Evolutionary conservation across 2,797 vertebrate species (phyloP), one percentile per base, ranked within the genome.

Genomic region (Tadarida brasiliensis): DNA sequence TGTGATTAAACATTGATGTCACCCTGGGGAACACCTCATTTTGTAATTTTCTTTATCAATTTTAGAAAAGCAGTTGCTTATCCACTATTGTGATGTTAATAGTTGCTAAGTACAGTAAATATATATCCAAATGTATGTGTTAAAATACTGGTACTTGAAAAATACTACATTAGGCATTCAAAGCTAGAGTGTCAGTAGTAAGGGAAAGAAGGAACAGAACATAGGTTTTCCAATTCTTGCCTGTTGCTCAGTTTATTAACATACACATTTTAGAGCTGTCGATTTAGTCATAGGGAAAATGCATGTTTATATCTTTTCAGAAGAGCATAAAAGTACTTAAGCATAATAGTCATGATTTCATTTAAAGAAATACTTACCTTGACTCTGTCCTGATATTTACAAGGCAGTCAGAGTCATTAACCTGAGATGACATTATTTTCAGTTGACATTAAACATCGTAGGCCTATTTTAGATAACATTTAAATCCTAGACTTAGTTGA

Each of bases 401-500:
- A 85, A 90, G 22, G 33, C 24, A 81, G 59, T 73, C 49, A 81
- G 19, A 90, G 49, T 47, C n/a, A 85, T 95, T 96, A 94, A 89
- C 80, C 70, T 87, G 30, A 93, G 44, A 95, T 57, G 71, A 82
- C 76, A 80, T 91, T 96, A 94, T 96, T 96, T 96, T 71, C 39
- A 44, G 54, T 84, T 97, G 89, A 93, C 87, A 96, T 94, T 94
- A 92, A 96, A 83, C 24, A 47, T 76, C 54, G 28, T 76, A 87
- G 71, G 39, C 20, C 49, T 76, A 49, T 87, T 91, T 94, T 84
- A 95, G 87, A 85, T 84, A 86, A 90, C 70, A 84, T 94, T 91
- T 93, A 87, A 94, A 91, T 71, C 26, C 70, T 82, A 84, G 19
- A 82, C 14, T 87, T 93, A 49, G 16, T 91, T 86, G 93, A 89